Evolutionary conservation across 2,888 invertebrate genomes (phyloP).

Genomic region (Drosophila nr. fundita): DNA sequence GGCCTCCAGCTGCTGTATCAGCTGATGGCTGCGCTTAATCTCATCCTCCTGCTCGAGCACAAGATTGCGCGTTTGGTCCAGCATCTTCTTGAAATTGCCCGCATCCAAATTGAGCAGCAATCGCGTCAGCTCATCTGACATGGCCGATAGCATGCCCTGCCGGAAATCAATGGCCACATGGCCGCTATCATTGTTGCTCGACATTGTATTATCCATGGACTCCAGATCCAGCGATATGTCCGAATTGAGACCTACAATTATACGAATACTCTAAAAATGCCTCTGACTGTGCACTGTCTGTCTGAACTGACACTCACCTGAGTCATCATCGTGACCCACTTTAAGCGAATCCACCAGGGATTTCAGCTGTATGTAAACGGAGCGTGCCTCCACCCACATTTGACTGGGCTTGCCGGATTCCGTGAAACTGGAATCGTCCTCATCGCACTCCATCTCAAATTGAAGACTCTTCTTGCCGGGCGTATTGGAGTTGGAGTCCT

Average conservation of each 20-base stretch:
- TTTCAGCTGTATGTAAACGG: constrained; percentile 90
- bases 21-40: constrained; percentile 91
- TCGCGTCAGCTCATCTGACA: constrained; percentile 91
- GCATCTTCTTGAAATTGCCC: constrained; percentile 90
- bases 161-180: constrained; percentile 86
- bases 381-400: constrained; percentile 88
- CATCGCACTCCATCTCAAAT: constrained; percentile 95
- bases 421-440: constrained; percentile 86
- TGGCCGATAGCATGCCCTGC: constrained; percentile 88
- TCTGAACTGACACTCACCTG: constrained; percentile 85
- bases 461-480: constrained; percentile 89
- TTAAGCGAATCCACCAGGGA: constrained; percentile 90
- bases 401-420: constrained; percentile 85
- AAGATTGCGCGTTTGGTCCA: constrained; percentile 91
- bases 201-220: constrained; percentile 86
- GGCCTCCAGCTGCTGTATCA: constrained; percentile 92
- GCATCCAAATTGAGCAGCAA: constrained; percentile 91
- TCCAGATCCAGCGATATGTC: constrained; percentile 88
- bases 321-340: constrained; percentile 91
- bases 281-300: neutral
- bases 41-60: constrained; percentile 92
- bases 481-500: constrained; percentile 81
- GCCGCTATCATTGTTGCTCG: constrained; percentile 71
- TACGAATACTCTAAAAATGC: neutral
- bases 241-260: constrained; percentile 87